These are phyloP conservation scores for Orius insidiosus DNA, from an alignment of 1,140 invertebrate genomes.

Conservation along the genomic window DNA sequence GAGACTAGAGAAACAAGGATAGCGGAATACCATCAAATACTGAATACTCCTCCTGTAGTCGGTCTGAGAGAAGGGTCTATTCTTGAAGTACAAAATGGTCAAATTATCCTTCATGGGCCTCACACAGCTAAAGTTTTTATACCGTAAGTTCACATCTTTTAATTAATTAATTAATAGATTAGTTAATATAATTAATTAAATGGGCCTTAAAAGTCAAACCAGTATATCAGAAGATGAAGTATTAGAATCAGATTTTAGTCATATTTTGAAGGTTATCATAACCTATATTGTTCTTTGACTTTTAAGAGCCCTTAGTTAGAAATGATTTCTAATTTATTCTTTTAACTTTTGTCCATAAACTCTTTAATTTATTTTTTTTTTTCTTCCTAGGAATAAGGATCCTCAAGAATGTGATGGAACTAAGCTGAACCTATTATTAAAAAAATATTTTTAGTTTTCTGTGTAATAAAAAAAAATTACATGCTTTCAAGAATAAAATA, in stretches of 20 bases:
- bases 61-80: constrained; percentile 53
- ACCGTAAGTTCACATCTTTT: constrained; percentile 30
- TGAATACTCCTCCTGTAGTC: constrained; percentile 37
- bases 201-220: too few relatives aligned
- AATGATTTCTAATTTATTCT: too few relatives aligned
- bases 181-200: too few relatives aligned
- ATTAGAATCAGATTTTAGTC: too few relatives aligned
- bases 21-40: constrained; percentile 41
- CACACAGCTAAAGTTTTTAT: constrained; percentile 43
- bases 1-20: constrained; percentile 46
- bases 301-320: too few relatives aligned
- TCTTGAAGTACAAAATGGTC: constrained; percentile 39
- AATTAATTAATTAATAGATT: constrained; percentile 11
- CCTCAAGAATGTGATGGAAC: constrained; percentile 30
- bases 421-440: not conserved
- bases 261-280: too few relatives aligned
- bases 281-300: too few relatives aligned
- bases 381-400: constrained; percentile 31
- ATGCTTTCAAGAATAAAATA: too few relatives aligned
- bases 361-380: too few relatives aligned
- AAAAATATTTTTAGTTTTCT: not conserved
- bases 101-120: constrained; percentile 39
- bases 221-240: too few relatives aligned
- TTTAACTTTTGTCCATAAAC: too few relatives aligned
- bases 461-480: not conserved